These are phyloP conservation scores for Palythoa grandiflora DNA, from an alignment of 92 coral and sea anemone genomes.

Conservation along the genomic window DNA sequence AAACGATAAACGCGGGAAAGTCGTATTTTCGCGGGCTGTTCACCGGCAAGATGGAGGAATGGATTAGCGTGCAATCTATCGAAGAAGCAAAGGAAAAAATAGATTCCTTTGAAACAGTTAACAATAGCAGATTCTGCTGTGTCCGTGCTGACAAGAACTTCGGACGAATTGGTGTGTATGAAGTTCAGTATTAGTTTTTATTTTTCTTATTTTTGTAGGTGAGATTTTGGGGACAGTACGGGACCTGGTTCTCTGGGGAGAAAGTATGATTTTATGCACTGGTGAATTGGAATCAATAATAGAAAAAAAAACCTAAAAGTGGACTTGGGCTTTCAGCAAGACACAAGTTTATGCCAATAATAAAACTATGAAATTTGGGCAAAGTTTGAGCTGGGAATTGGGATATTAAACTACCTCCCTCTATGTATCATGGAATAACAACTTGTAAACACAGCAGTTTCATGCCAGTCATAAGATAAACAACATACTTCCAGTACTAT, in stretches of 20 bases:
- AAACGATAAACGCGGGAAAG: background rate
- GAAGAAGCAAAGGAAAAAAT: background rate
- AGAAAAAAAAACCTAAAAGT: too few relatives aligned
- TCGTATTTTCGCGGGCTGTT: background rate
- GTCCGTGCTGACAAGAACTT: background rate
- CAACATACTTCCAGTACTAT: too few relatives aligned
- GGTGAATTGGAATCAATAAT: too few relatives aligned
- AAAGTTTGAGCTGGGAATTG: too few relatives aligned
- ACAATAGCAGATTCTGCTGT: slow-evolving; percentile 1
- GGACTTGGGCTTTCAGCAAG: too few relatives aligned
- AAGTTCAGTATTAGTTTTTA: background rate
- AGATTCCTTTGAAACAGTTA: background rate
- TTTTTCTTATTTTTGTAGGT: background rate
- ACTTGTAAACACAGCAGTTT: background rate
- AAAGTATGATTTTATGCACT: too few relatives aligned
- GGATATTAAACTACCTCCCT: too few relatives aligned
- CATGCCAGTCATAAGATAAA: background rate
- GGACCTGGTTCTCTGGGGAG: background rate
- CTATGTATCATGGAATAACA: too few relatives aligned
- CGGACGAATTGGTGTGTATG: background rate
- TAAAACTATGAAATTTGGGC: too few relatives aligned
- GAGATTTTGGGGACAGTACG: background rate
- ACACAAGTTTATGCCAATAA: too few relatives aligned
- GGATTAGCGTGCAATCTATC: background rate
- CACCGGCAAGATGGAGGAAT: slow-evolving; percentile 2